Base-by-base conservation (phyloP, 2,888 invertebrate species). In the Drosophila cracens region DNA sequence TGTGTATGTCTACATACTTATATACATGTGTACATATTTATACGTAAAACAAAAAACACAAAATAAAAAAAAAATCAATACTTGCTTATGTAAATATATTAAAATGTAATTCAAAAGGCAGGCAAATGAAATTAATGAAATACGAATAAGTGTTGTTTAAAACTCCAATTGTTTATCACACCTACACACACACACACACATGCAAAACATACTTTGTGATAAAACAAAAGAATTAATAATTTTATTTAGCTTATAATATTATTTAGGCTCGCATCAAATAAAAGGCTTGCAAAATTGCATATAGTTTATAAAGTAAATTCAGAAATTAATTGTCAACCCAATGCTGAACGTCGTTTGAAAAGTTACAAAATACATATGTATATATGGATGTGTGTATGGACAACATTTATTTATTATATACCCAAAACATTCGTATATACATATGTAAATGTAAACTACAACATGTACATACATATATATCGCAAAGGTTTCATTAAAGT, bases 401-500 rank as follows among this genome's bases (percentile, higher is more conserved):
- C 36, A 57, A 31, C 57, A 29, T 38, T 38, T 40, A 56, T 56
- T 56, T 56, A 56, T 25, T 38, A 38, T n/a, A 38, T 25, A 25
- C 27, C 25, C 48, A n/a, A 33, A 53, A 21, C 34, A 54, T 11
- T 25, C 25, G 27, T 34, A 56, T 27, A 29, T 43, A 57, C 29
- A 57, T 29, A 36, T 5, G 8, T 56, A 56, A 10, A 16, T 51
- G 29, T 6, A 29, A 21, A 8, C 21, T 36, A 18, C 34, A 21
- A 60, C n/a, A 52, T 40, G 21, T 49, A 70, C 27, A 60, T n/a
- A 13, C 29, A 31, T 29, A 57, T 43, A 70, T 61, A 54, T 74
- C 51, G 61, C 69, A 74, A 72, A 74, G 84, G 84, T 84, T 84
- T 84, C 84, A 84, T 84, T 71, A 87, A 33, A 74, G 16, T 56